Base-by-base conservation (phyloP, 2,797 vertebrate genomes). In the Xerus rutilus region DNA sequence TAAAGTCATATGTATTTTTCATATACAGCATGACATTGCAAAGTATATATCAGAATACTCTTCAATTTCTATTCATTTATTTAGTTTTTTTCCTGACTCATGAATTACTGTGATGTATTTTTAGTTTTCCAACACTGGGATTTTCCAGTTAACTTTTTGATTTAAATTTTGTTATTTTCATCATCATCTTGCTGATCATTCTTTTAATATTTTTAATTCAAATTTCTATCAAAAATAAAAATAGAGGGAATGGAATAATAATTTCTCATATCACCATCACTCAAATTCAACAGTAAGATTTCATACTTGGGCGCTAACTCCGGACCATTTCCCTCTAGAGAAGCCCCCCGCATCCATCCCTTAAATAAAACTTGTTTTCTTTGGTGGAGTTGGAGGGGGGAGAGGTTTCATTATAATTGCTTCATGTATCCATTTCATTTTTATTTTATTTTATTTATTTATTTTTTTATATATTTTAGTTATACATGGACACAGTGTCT, bases 161-260 rank as follows among this genome's bases (percentile, higher is more conserved):
- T 69, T 59, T 92, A 32, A 72, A 72, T 35, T 73, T 87, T 82
- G 86, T 79, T 85, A 52, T 92, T 10, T 74, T 92, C 3, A 43
- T 13, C 25, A 18, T 84, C 4, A 23, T 85, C 13, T 73, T 84
- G 49, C 32, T 76, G n/a, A 70, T 72, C 9, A 74, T 87, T 77
- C 18, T 77, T 94, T 89, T 35, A 82, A 78, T 49, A 28, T 28
- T 52, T 84, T 67, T 32, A 17, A 64, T 64, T 39, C 69, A 74
- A 47, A 32, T 76, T 45, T 94, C 23, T 81, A 62, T 76, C 76
- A 28, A 9, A 62, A 10, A 20, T 73, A 59, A 59, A 79, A 79
- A 72, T 86, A 49, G 9, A n/a, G 18, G n/a, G 28, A 85, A 79
- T 85, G 17, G 13, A 87, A 14, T 64, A 43, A 47, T 52, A 65